phyloP scores from a whole-genome alignment of 2,113 vertebrate genomes.

The Myocastor coypus region DNA sequence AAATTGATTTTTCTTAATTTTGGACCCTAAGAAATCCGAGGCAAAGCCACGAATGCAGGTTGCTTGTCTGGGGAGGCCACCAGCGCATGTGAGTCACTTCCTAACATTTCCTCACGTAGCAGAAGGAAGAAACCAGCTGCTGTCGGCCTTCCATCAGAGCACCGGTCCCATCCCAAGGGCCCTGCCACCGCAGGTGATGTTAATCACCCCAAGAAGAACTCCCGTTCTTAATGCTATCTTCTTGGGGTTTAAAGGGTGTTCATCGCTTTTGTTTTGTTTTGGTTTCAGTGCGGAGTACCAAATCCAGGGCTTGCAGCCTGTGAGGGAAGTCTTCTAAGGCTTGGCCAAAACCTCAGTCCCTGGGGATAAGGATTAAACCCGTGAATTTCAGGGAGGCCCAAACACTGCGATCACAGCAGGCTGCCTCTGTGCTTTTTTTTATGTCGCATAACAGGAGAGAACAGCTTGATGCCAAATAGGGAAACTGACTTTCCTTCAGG shows the following conservation, averaged over 20 bases:
- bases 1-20: not conserved
- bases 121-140: not conserved
- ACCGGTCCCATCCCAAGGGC: no score
- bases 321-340: no score
- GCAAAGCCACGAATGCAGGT: not conserved
- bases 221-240: not conserved
- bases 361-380: not conserved
- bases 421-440: not conserved
- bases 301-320: no score
- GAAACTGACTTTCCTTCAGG: not conserved
- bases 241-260: no score
- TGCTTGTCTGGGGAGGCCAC: rapidly evolving
- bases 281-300: no score
- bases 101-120: not conserved
- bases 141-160: not conserved
- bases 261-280: no score
- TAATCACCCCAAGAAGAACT: not conserved
- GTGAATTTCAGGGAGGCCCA: not conserved
- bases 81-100: not conserved
- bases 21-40: not conserved
- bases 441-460: not conserved
- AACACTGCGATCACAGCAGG: not conserved
- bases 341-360: no score
- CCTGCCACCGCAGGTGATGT: no score
- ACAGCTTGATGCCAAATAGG: not conserved